phyloP scores from a whole-genome alignment of 1,140 invertebrate genomes.

The Orchestia grillus region DNA sequence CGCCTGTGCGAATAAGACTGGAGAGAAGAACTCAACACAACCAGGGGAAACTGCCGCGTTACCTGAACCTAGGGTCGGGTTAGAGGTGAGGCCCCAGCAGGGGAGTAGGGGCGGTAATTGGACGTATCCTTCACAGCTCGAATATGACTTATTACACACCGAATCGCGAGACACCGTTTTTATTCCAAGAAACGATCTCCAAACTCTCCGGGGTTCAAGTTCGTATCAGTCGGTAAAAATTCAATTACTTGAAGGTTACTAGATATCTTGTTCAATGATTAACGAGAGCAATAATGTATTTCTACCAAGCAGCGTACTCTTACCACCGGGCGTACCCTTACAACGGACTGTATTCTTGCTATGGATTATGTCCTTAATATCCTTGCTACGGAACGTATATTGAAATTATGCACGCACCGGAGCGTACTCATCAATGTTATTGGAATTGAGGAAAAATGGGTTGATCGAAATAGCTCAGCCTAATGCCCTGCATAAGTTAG shows the following conservation, averaged over 20 bases:
- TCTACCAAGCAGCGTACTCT: neutral
- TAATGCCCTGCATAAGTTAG: neutral
- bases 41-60: neutral
- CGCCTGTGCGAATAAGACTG: no score
- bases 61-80: neutral
- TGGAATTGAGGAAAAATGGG: neutral
- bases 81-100: neutral
- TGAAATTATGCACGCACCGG: no score
- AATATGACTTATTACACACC: neutral
- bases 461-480: neutral
- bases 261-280: neutral
- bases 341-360: no score
- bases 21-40: no score
- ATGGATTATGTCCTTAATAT: no score
- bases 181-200: neutral
- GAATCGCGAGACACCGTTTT: neutral
- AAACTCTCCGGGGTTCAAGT: neutral
- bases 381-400: no score
- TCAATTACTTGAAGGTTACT: neutral
- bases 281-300: neutral
- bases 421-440: neutral
- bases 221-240: neutral
- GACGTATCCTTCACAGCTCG: neutral
- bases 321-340: neutral
- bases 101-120: neutral